These are phyloP conservation scores for Umimayanthus kanabou DNA, from an alignment of 92 coral and sea anemone genomes.

Conservation along the genomic window DNA sequence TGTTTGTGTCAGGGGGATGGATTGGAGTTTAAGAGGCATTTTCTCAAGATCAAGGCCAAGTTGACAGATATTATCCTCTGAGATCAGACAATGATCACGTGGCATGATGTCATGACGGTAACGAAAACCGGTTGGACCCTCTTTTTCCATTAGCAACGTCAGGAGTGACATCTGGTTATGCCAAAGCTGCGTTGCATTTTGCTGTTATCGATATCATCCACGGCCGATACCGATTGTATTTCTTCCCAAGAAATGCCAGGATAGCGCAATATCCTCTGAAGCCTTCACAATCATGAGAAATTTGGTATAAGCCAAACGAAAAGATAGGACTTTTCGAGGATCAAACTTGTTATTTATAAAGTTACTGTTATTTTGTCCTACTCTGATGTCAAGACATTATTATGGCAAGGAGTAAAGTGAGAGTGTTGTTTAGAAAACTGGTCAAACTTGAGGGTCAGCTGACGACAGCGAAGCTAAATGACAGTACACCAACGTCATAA, in stretches of 20 bases:
- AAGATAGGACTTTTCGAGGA: constrained; percentile 24
- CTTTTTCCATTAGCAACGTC: neutral
- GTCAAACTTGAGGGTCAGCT: neutral
- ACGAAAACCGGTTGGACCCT: neutral
- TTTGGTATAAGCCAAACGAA: neutral
- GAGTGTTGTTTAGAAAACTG: neutral
- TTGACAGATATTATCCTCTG: constrained; percentile 70
- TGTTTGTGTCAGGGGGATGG: constrained; percentile 89
- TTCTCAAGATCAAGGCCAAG: constrained; percentile 84
- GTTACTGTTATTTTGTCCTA: neutral
- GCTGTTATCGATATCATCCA: neutral
- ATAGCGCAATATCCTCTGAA: neutral
- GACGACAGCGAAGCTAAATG: neutral
- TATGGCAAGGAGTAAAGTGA: neutral
- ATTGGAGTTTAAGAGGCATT: constrained; percentile 92
- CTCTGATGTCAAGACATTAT: too few species aligned
- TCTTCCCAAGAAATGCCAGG: neutral
- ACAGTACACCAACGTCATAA: neutral
- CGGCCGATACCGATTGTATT: neutral
- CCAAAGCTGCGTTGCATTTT: neutral
- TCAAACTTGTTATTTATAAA: neutral
- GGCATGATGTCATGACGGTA: neutral
- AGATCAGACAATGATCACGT: neutral
- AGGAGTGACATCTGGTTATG: neutral
- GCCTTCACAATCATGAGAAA: neutral